Conservation (phyloP, 2,113 vertebrate genomes). For the Promerops cafer region DNA sequence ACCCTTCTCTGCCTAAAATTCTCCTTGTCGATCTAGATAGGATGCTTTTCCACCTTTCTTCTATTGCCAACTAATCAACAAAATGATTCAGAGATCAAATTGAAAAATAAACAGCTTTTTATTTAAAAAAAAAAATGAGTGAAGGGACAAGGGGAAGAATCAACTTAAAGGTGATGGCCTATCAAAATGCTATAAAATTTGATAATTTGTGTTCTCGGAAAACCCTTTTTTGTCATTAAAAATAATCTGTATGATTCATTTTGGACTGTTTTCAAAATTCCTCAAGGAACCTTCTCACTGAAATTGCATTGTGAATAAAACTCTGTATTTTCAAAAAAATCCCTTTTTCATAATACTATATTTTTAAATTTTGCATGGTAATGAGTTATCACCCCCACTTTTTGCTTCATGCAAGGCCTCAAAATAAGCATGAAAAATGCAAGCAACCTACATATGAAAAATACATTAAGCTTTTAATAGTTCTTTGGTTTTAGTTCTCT, state of each 20-base stretch:
- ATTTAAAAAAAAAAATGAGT: neutral
- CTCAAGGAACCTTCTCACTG: neutral
- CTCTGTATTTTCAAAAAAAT: neutral
- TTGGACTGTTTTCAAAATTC: neutral
- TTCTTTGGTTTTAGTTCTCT: conserved; percentile 1
- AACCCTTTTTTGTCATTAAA: neutral
- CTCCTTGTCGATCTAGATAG: neutral
- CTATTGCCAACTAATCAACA: neutral
- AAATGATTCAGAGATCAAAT: neutral
- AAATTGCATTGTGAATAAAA: neutral
- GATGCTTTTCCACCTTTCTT: neutral
- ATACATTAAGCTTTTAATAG: conserved; percentile 14
- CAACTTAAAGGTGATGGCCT: neutral
- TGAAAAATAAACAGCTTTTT: neutral
- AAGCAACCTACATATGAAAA: conserved; percentile 33
- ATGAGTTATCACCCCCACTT: neutral
- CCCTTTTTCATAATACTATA: neutral
- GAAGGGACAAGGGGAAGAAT: neutral
- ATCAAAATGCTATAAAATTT: neutral
- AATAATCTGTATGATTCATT: neutral
- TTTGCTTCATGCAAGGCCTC: neutral
- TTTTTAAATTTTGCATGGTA: neutral
- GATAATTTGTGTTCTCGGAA: neutral
- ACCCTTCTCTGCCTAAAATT: neutral
- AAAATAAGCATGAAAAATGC: conserved; percentile 30